A percentile compares a stretch with the other conserved stretches of the same genome.
phyloP scores from a whole-genome alignment of 1,140 invertebrate species.

The Meloidogyne chitwoodi region DNA sequence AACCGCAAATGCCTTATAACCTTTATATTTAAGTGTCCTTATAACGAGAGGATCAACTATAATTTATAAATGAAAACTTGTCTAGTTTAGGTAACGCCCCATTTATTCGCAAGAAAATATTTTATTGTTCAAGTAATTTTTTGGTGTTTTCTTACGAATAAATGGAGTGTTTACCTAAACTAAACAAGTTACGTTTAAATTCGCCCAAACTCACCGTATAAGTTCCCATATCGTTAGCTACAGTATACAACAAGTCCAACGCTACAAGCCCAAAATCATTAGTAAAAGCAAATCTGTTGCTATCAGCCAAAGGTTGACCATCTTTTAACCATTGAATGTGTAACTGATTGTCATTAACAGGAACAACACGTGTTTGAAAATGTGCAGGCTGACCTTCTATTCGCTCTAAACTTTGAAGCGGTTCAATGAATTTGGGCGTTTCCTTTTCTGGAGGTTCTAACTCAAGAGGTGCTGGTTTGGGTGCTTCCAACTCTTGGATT shows the following conservation, averaged over 20 bases:
- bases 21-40: too few relatives aligned
- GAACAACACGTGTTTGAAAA: slow-evolving; percentile 89
- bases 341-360: slow-evolving; percentile 85
- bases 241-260: slow-evolving; percentile 62
- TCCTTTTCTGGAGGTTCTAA: slow-evolving; percentile 60
- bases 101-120: too few relatives aligned
- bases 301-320: slow-evolving; percentile 52
- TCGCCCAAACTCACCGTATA: slow-evolving; percentile 55
- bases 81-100: too few relatives aligned
- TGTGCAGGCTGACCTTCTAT: slow-evolving; percentile 80
- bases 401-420: slow-evolving; percentile 44
- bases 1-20: too few relatives aligned
- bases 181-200: too few relatives aligned
- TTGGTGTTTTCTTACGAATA: too few relatives aligned
- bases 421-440: slow-evolving; percentile 48
- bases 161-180: too few relatives aligned
- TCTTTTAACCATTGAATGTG: slow-evolving; percentile 55
- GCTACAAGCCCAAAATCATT: slow-evolving; percentile 55
- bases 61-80: too few relatives aligned
- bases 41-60: too few relatives aligned
- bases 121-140: too few relatives aligned
- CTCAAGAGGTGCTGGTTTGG: slow-evolving; percentile 26
- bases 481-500: slow-evolving; percentile 67
- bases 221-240: slow-evolving; percentile 62
- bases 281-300: slow-evolving; percentile 49